Evolutionary conservation across 2,888 invertebrate species (phyloP), one percentile per base, ranked within the genome.

Genomic region (Sclerodermus sp.): DNA sequence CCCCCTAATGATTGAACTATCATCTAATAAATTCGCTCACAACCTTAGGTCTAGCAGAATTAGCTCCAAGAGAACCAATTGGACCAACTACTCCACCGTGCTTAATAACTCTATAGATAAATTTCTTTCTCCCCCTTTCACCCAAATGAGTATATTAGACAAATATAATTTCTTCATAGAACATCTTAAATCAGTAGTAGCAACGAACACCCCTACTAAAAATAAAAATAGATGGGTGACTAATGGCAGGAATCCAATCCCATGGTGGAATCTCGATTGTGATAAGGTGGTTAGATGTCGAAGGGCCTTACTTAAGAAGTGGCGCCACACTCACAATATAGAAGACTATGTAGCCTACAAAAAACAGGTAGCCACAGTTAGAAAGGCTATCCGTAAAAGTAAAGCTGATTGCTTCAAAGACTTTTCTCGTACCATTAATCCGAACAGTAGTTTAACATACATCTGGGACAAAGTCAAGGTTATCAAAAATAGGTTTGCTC

Each of bases 221-320:
- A 8, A 5, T 8, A 23, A 23, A 23, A 3, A 3, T 23, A 23
- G 8, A 23, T 3, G 8, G 8, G 3, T 8, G 3, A 8, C 4
- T 23, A 17, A 4, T 1, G 3, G 3, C 23, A 23, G 23, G 23
- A 47, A 47, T 13, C 47, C 42, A 8, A 41, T 47, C 4, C 41
- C 42, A 2, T 47, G 42, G 36, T 47, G 47, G 41, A 41, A 47
- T 18, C 2, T 32, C 1, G 41, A 40, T 3, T 47, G 47, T 16
- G 36, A 41, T 6, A 16, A 14, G 4, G 2, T 42, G 1, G 17
- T 18, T 14, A 5, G 42, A 6, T 13, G 40, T 6, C 18, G 41
- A 4, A 6, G 2, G 16, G 31, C 47, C 1, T 1, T 34, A 8
- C 40, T 40, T 3, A 30, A 46, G 16, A 46, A 40, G 32, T 46